Evolutionary conservation across 2,797 vertebrate species (phyloP).

Genomic region (Lacerta agilis): DNA sequence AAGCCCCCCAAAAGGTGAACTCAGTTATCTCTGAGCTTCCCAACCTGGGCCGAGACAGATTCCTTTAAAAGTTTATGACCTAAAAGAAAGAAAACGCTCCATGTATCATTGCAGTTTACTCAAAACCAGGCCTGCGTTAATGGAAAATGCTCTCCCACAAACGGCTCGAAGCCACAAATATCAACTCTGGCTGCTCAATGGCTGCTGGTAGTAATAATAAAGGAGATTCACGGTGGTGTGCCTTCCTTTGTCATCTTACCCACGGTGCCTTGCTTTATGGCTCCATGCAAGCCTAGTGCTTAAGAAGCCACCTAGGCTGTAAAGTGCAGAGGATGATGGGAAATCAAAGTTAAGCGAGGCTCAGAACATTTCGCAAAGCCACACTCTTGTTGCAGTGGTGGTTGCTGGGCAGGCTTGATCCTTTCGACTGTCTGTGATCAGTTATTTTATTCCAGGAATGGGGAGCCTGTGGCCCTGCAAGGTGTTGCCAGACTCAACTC

Average conservation of each 20-base stretch:
- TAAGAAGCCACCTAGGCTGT: not conserved
- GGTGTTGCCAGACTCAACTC: too few species aligned
- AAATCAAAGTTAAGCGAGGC: not conserved
- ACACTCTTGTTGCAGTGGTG: not conserved
- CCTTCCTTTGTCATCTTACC: not conserved
- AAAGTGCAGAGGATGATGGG: not conserved
- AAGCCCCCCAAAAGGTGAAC: not conserved
- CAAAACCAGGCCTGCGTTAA: conserved; percentile 5
- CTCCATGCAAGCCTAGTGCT: not conserved
- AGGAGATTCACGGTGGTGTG: not conserved
- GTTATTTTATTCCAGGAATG: not conserved
- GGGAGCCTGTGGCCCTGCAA: not conserved
- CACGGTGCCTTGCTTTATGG: not conserved
- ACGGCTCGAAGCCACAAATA: conserved; percentile 34
- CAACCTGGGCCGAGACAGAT: not conserved
- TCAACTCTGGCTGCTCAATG: conserved; percentile 8
- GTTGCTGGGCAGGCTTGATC: not conserved
- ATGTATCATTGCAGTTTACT: conserved; percentile 25
- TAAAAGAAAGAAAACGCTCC: not conserved
- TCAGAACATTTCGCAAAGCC: not conserved
- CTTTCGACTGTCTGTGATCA: not conserved
- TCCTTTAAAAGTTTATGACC: conserved; percentile 16
- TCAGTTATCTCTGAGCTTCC: not conserved
- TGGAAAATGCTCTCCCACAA: conserved; percentile 10
- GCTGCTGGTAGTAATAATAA: conserved; percentile 31